phyloP scores from a whole-genome alignment of 2,797 vertebrate species.

The Pristis pectinata region DNA sequence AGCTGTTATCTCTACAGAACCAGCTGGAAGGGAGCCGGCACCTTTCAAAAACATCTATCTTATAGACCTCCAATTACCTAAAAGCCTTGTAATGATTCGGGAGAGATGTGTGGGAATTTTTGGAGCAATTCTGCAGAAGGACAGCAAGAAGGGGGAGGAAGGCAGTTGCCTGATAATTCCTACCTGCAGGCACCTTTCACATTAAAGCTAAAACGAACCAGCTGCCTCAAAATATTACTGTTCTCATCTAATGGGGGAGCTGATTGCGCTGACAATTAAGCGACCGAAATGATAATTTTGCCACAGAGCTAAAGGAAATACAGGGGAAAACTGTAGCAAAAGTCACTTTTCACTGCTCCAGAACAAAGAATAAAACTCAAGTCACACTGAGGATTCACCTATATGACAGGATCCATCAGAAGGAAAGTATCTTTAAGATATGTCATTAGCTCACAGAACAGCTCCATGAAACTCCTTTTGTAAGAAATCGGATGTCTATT shows the following conservation, averaged over 20 bases:
- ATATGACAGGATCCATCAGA: not conserved
- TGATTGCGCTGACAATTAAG: not conserved
- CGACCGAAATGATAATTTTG: not conserved
- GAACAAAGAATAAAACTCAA: not conserved
- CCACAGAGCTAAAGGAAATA: not conserved
- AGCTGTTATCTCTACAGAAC: not conserved
- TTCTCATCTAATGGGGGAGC: not conserved
- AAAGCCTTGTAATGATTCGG: not conserved
- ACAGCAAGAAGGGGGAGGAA: not conserved
- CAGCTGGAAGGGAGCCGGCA: not conserved
- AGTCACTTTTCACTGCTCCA: not conserved
- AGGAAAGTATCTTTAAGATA: not conserved
- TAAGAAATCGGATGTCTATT: not conserved
- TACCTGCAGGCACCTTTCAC: not conserved
- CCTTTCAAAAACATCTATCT: conserved; percentile 12
- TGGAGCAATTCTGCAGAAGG: not conserved
- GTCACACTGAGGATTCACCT: not conserved
- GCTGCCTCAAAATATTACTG: not conserved
- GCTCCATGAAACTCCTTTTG: not conserved
- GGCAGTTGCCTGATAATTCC: not conserved
- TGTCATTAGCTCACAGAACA: not conserved
- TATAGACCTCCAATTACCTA: not conserved
- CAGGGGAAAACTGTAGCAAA: not conserved
- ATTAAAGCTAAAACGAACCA: not conserved
- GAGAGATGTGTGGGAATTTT: not conserved